Conservation (phyloP, 2,797 vertebrate species). For the Fundulus diaphanus region DNA sequence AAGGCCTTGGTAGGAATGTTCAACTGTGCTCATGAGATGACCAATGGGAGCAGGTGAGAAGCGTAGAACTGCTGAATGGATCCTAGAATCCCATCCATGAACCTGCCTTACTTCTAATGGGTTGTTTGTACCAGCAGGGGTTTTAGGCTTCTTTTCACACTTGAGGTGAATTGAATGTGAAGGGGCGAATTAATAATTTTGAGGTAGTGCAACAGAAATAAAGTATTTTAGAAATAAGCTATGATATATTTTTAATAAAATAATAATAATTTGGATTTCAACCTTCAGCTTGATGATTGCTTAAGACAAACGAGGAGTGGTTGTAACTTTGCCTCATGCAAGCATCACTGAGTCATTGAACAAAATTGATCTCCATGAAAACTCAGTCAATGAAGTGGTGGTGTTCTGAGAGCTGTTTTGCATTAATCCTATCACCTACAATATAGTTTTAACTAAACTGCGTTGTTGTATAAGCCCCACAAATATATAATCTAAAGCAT, state of each 20-base stretch:
- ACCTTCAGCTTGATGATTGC: neutral
- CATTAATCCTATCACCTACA: neutral
- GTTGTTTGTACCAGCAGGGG: neutral
- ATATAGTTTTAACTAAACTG: neutral
- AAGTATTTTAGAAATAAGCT: too few relatives aligned
- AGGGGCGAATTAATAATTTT: too few relatives aligned
- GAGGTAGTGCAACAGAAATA: too few relatives aligned
- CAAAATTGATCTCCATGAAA: neutral
- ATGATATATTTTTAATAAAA: too few relatives aligned
- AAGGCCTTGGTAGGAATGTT: constrained; percentile 89
- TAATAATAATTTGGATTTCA: neutral
- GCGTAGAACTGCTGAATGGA: neutral
- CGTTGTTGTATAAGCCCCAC: neutral
- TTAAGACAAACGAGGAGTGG: neutral
- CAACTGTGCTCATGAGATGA: constrained; percentile 93
- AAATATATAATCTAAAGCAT: neutral
- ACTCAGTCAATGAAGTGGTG: neutral
- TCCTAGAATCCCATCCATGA: neutral
- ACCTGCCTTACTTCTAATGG: neutral
- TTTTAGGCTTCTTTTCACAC: neutral
- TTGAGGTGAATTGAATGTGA: neutral
- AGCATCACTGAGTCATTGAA: neutral
- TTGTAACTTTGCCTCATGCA: neutral
- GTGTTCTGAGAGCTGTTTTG: neutral
- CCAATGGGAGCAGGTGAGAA: constrained; percentile 86